Conservation (phyloP, 2,888 invertebrate genomes). For the Diabrotica balteata region DNA sequence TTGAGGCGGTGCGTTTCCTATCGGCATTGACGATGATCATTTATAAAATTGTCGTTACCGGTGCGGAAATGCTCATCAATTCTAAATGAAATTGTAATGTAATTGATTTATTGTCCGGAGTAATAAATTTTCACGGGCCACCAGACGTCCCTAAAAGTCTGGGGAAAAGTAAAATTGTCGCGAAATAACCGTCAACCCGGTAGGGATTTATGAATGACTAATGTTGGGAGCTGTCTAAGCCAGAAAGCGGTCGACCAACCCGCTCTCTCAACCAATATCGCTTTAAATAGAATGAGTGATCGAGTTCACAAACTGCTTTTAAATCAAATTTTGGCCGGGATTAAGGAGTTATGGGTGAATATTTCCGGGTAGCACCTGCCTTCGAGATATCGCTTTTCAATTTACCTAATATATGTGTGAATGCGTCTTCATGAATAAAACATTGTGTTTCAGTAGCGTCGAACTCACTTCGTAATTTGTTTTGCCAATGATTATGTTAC, state of each 20-base stretch:
- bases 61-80: slow-evolving; percentile 14
- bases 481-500: too few species aligned
- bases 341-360: slow-evolving; percentile 54
- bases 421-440: slow-evolving; percentile 54
- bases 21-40: neutral
- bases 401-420: slow-evolving; percentile 54
- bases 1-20: neutral
- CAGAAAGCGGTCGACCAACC: slow-evolving; percentile 27
- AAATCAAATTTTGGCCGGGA: slow-evolving; percentile 54
- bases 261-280: slow-evolving; percentile 39
- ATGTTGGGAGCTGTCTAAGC: slow-evolving; percentile 34
- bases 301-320: slow-evolving; percentile 52
- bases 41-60: slow-evolving; percentile 5
- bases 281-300: slow-evolving; percentile 51
- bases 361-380: slow-evolving; percentile 53
- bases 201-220: slow-evolving; percentile 37
- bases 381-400: slow-evolving; percentile 49
- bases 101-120: slow-evolving; percentile 21
- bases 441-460: slow-evolving; percentile 38
- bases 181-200: slow-evolving; percentile 35
- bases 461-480: neutral
- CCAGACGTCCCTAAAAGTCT: slow-evolving; percentile 22
- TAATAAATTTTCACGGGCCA: slow-evolving; percentile 26
- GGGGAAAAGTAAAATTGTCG: slow-evolving; percentile 35
- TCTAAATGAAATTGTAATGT: slow-evolving; percentile 16